Evolutionary conservation across 1,140 invertebrate genomes (phyloP).

Genomic region (Pogonomyrmex barbatus): DNA sequence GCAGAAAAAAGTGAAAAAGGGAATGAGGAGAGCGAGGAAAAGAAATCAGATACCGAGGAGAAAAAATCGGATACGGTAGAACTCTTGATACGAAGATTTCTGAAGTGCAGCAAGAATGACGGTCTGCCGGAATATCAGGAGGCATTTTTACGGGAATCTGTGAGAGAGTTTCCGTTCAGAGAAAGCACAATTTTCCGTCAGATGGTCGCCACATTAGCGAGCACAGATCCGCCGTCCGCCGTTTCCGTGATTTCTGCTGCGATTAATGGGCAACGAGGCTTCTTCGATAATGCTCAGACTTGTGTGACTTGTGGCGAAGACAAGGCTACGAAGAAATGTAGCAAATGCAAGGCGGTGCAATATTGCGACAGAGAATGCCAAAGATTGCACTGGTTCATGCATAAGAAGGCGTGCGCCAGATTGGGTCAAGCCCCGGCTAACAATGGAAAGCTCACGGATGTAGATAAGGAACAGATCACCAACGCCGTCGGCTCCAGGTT

Average conservation of each 20-base stretch:
- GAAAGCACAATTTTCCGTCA: slow-evolving; percentile 95
- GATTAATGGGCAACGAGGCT: slow-evolving; percentile 95
- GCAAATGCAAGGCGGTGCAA: slow-evolving; percentile 96
- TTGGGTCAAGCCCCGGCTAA: slow-evolving; percentile 80
- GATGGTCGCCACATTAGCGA: slow-evolving; percentile 91
- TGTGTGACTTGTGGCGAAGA: slow-evolving; percentile 97
- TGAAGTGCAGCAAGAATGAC: slow-evolving; percentile 92
- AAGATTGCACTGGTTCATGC: slow-evolving; percentile 97
- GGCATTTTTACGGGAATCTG: slow-evolving; percentile 92
- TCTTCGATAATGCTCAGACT: slow-evolving; percentile 89
- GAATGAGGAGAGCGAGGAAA: slow-evolving; percentile 86
- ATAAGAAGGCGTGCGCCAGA: slow-evolving; percentile 94
- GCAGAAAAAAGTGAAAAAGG: slow-evolving; percentile 80
- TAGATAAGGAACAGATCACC: slow-evolving; percentile 79
- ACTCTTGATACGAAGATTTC: slow-evolving; percentile 90
- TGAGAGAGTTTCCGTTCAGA: slow-evolving; percentile 95
- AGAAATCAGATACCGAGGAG: slow-evolving; percentile 82
- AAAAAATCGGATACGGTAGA: slow-evolving; percentile 88
- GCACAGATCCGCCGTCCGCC: slow-evolving; percentile 89
- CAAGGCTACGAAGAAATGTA: slow-evolving; percentile 96
- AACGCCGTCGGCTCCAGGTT: slow-evolving; percentile 80
- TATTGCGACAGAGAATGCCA: slow-evolving; percentile 98
- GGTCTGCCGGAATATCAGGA: slow-evolving; percentile 93
- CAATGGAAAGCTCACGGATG: slow-evolving; percentile 76
- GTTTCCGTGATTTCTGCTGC: slow-evolving; percentile 92